Conservation (phyloP, 2,113 vertebrate species). For the Dromiciops gliroides region DNA sequence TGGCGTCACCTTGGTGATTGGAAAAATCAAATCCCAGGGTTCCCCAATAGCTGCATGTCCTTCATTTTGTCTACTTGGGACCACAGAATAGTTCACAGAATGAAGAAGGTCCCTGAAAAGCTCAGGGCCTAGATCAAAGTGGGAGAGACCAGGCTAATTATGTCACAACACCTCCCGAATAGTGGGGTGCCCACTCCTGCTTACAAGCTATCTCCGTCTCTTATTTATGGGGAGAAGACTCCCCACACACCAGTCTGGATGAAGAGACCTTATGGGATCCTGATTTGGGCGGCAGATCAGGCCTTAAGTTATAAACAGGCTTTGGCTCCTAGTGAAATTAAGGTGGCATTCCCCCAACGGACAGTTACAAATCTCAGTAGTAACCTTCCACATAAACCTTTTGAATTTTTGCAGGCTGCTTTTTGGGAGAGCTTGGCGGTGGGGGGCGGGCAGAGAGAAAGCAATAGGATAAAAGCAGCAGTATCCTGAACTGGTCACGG, state of each 20-base stretch:
- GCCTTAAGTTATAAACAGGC: not conserved
- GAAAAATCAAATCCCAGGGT: not conserved
- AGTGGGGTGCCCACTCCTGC: conserved; percentile 30
- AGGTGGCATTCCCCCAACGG: not conserved
- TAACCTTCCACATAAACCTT: not conserved
- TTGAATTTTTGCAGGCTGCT: not conserved
- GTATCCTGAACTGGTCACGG: not conserved
- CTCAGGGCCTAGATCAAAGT: conserved; percentile 58
- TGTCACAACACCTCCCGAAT: conserved; percentile 8
- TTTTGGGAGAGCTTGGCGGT: not conserved
- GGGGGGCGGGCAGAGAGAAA: not conserved
- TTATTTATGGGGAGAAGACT: not conserved
- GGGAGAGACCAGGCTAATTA: conserved; percentile 45
- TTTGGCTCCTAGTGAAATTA: not conserved
- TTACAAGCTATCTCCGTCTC: not conserved
- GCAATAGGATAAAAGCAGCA: not conserved
- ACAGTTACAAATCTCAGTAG: not conserved
- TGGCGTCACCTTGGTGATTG: not conserved
- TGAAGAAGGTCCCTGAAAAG: not conserved
- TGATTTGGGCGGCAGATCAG: not conserved
- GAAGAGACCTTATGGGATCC: not conserved
- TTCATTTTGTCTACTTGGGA: not conserved
- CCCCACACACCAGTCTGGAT: not conserved
- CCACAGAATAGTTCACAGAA: not conserved
- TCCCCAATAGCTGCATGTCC: not conserved